Percentiles rank a stretch among this genome's conserved stretches.
phyloP scores from a whole-genome alignment of 2,797 vertebrate species.

The Pagetopsis macropterus region DNA sequence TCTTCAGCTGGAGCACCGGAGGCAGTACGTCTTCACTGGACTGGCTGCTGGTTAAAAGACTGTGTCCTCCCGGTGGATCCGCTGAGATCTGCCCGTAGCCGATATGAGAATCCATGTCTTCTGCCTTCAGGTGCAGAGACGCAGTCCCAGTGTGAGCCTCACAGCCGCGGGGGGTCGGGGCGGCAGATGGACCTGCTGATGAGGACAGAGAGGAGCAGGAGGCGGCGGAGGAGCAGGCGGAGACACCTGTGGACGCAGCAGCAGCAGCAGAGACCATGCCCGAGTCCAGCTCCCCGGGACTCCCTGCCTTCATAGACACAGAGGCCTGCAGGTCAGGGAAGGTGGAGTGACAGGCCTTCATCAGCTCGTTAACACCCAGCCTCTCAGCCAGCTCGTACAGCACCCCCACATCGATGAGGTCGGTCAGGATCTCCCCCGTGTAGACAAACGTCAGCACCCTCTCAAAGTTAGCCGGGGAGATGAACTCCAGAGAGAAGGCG shows the following conservation, averaged over 20 bases:
- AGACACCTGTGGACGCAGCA: constrained; percentile 16
- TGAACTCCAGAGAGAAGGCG: constrained; percentile 92
- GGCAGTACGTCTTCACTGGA: constrained; percentile 55
- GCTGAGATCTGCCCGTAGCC: constrained; percentile 68
- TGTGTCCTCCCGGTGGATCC: constrained; percentile 59
- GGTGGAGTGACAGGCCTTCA: constrained; percentile 91
- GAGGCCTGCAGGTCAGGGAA: constrained; percentile 94
- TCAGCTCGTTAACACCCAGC: constrained; percentile 90
- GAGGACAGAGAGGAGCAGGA: constrained; percentile 85
- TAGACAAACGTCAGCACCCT: constrained; percentile 96
- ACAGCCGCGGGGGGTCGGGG: constrained; percentile 44
- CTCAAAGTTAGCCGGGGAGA: constrained; percentile 94
- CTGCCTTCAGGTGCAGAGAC: constrained; percentile 84
- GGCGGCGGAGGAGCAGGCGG: constrained; percentile 75
- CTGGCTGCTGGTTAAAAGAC: constrained; percentile 40
- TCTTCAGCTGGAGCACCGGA: constrained; percentile 85
- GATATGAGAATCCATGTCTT: constrained; percentile 80
- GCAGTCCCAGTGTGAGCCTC: constrained; percentile 24
- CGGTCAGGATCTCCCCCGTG: constrained; percentile 93
- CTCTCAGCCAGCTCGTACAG: constrained; percentile 95
- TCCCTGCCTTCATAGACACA: constrained; percentile 63
- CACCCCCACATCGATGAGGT: constrained; percentile 95
- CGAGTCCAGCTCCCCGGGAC: constrained; percentile 63
- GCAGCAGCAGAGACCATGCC: constrained; percentile 7
- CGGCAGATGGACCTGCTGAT: constrained; percentile 77